Evolutionary conservation across 2,797 vertebrate species (phyloP).

Genomic region (Apogon hyalosoma): DNA sequence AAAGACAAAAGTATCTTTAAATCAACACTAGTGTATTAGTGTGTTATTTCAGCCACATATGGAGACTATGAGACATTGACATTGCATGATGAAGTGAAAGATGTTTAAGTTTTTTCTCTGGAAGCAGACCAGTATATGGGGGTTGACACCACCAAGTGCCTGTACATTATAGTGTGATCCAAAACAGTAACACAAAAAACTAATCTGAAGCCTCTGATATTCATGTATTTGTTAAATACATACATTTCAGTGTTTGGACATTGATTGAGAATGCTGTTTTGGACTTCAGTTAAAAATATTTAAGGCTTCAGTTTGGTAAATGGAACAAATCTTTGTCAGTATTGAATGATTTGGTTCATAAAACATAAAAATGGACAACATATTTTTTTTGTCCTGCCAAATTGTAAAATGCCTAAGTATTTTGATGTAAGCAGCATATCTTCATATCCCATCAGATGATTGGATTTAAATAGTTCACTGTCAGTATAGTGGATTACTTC

Average conservation of each 20-base stretch:
- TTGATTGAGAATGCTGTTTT: background rate
- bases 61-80: conserved; percentile 9
- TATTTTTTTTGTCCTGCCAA: too few relatives aligned
- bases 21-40: background rate
- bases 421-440: too few relatives aligned
- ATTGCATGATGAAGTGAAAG: background rate
- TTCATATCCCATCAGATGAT: too few relatives aligned
- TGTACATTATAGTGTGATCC: conserved; percentile 13
- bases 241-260: background rate
- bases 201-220: background rate
- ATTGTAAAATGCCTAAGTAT: too few relatives aligned
- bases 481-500: too few relatives aligned
- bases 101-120: conserved; percentile 6
- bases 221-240: background rate
- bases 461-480: too few relatives aligned
- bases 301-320: background rate
- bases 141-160: conserved; percentile 35
- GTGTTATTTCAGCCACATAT: conserved; percentile 16
- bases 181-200: background rate
- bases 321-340: background rate
- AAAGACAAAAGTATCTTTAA: background rate
- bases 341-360: background rate
- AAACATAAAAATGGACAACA: background rate
- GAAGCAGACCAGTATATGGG: conserved; percentile 3
- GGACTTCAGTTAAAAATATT: conserved; percentile 9